These are phyloP conservation scores for Saxidomus purpurata DNA, from an alignment of 1,140 invertebrate genomes.

Conservation along the genomic window DNA sequence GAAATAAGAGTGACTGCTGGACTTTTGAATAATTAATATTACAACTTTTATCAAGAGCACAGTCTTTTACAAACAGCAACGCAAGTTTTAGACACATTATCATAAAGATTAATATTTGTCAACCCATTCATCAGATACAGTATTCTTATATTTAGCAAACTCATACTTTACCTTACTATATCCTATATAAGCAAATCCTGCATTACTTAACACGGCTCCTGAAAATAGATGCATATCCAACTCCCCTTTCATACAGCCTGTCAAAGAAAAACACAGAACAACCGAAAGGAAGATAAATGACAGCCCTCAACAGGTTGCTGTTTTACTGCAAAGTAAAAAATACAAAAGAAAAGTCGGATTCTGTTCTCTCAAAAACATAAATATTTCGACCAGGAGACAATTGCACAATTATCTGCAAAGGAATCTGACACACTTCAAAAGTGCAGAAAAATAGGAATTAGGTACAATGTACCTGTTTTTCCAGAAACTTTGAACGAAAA, in stretches of 20 bases:
- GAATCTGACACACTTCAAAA: background rate
- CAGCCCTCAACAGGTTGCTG: no score
- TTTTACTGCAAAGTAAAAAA: background rate
- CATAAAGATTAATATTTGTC: no score
- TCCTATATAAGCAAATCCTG: background rate
- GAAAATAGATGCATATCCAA: background rate
- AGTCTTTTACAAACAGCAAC: background rate
- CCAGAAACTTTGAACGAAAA: background rate
- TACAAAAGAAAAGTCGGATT: background rate
- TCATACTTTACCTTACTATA: background rate
- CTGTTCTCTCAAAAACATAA: background rate
- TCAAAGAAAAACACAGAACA: background rate
- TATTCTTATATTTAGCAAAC: background rate
- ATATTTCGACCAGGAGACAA: background rate
- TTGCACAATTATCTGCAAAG: background rate
- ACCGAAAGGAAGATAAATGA: background rate
- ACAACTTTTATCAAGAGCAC: background rate
- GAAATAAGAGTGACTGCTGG: background rate
- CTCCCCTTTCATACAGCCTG: background rate
- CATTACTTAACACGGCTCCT: background rate
- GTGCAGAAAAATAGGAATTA: background rate
- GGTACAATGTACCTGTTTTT: background rate
- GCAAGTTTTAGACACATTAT: no score
- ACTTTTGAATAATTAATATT: background rate
- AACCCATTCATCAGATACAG: background rate